phyloP scores from a whole-genome alignment of 2,113 vertebrate genomes.

The Romanogobio albipinnatus region DNA sequence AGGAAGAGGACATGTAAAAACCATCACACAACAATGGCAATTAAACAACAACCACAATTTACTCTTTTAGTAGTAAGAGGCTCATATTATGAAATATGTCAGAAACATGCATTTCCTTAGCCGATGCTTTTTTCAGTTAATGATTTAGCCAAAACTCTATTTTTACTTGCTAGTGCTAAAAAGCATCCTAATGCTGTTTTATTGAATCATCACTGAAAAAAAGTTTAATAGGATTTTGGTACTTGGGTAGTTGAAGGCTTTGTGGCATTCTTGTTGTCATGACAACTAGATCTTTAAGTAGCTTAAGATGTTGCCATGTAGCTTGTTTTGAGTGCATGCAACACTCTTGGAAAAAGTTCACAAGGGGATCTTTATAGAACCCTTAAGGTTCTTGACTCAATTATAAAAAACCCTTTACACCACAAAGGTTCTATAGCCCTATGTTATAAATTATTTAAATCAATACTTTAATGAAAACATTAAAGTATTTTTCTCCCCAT shows the following conservation, averaged over 20 bases:
- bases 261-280: neutral
- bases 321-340: neutral
- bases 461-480: too few species aligned
- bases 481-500: too few species aligned
- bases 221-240: neutral
- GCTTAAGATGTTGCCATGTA: neutral
- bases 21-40: neutral
- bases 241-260: neutral
- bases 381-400: too few species aligned
- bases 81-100: neutral
- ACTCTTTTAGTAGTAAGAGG: neutral
- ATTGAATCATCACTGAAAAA: neutral
- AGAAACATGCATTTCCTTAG: neutral
- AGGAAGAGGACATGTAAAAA: neutral
- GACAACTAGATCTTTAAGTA: slow-evolving; percentile 10
- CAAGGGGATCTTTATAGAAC: too few species aligned
- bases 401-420: too few species aligned
- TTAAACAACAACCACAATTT: neutral
- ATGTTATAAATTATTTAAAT: too few species aligned
- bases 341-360: too few species aligned
- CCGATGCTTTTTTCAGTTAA: neutral
- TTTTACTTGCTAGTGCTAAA: neutral
- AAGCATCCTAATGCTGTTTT: neutral
- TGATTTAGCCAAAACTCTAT: too few species aligned
- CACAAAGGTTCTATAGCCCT: too few species aligned